Conservation (phyloP, 1,140 invertebrate genomes). For the Cryptotermes secundus region DNA sequence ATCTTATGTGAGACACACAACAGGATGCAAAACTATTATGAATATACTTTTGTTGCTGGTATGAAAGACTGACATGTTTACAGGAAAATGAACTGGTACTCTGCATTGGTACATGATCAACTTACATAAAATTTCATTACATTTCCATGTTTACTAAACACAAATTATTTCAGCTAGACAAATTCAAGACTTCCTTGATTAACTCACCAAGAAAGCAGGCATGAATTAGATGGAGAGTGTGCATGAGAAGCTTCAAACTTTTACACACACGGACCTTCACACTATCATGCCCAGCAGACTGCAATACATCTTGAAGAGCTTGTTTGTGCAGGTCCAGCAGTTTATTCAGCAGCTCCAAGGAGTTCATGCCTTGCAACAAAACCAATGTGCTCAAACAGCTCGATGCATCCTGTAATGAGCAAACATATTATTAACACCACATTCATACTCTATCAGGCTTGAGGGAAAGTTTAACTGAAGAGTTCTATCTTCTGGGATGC, state of each 20-base stretch:
- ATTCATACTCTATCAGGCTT: no score
- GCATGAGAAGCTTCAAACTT: slow-evolving; percentile 54
- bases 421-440: no score
- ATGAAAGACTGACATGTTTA: no score
- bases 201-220: slow-evolving; percentile 65
- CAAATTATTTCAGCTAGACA: background rate
- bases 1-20: no score
- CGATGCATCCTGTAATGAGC: slow-evolving; percentile 24
- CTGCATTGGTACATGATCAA: no score
- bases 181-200: background rate
- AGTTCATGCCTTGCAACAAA: slow-evolving; percentile 43
- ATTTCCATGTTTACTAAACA: background rate
- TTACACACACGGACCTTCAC: slow-evolving; percentile 53
- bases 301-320: slow-evolving; percentile 52
- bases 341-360: slow-evolving; percentile 50
- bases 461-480: no score
- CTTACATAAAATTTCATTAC: no score
- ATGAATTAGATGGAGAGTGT: slow-evolving; percentile 56
- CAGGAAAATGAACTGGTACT: no score
- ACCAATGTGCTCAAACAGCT: slow-evolving; percentile 34
- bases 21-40: no score
- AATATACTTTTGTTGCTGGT: no score
- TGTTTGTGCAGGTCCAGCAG: slow-evolving; percentile 52
- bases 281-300: slow-evolving; percentile 51
- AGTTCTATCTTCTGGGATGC: no score